Conservation (phyloP, 2,797 vertebrate genomes). For the Pangasius larnaudii region DNA sequence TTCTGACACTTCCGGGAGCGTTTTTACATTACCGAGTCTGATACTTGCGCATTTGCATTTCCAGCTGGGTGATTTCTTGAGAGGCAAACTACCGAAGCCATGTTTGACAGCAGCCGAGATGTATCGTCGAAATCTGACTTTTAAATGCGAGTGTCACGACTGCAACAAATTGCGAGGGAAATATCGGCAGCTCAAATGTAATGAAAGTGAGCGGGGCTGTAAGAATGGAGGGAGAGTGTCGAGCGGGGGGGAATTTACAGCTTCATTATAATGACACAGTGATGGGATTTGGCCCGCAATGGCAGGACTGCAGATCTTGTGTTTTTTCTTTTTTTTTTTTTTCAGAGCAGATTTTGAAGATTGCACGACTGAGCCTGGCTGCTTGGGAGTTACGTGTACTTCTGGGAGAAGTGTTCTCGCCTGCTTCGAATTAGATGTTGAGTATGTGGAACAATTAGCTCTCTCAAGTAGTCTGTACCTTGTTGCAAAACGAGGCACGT, state of each 20-base stretch:
- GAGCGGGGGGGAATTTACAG: slow-evolving; percentile 51
- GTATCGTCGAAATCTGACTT: slow-evolving; percentile 55
- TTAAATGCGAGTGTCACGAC: slow-evolving; percentile 53
- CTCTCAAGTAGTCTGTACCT: slow-evolving; percentile 44
- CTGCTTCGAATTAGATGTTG: slow-evolving; percentile 48
- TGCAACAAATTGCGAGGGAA: slow-evolving; percentile 51
- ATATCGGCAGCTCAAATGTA: slow-evolving; percentile 51
- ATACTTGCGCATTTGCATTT: slow-evolving; percentile 57
- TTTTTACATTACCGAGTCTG: slow-evolving; percentile 48
- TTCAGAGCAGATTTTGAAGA: slow-evolving; percentile 51
- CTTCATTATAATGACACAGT: slow-evolving; percentile 58
- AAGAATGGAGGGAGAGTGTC: slow-evolving; percentile 41
- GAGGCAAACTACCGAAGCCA: slow-evolving; percentile 40
- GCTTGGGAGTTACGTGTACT: slow-evolving; percentile 50
- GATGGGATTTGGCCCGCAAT: slow-evolving; percentile 47
- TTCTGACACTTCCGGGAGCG: slow-evolving; percentile 43
- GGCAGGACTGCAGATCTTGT: slow-evolving; percentile 43
- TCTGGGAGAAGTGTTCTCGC: slow-evolving; percentile 43
- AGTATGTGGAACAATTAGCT: slow-evolving; percentile 54
- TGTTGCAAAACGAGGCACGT: slow-evolving; percentile 45
- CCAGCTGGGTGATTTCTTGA: slow-evolving; percentile 55
- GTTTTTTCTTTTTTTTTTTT: slow-evolving; percentile 1
- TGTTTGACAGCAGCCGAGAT: slow-evolving; percentile 58
- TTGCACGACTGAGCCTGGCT: slow-evolving; percentile 45
- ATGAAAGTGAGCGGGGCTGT: slow-evolving; percentile 49